phyloP scores from a whole-genome alignment of 2,113 vertebrate species.

The Turdus rufiventris region DNA sequence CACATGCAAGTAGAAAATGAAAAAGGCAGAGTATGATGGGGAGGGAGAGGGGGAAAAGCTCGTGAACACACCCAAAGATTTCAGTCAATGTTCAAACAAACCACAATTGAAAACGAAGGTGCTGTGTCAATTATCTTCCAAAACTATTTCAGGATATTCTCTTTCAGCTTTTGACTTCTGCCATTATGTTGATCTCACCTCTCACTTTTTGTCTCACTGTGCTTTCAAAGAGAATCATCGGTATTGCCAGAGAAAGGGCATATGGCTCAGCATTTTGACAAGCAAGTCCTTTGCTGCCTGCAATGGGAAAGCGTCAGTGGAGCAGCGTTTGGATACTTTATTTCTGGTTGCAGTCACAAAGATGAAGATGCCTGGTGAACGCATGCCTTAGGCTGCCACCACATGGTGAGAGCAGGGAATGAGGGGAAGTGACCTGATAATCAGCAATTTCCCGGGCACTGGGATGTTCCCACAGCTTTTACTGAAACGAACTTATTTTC shows the following conservation, averaged over 20 bases:
- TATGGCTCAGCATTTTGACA: constrained; percentile 6
- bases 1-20: not conserved
- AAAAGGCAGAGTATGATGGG: not conserved
- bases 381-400: constrained; percentile 76
- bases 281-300: not conserved
- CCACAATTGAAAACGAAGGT: not conserved
- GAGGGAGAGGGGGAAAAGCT: not conserved
- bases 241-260: not conserved
- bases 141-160: not conserved
- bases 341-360: not conserved
- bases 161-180: not conserved
- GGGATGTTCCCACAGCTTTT: not conserved
- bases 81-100: not conserved
- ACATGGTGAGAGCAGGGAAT: constrained; percentile 56
- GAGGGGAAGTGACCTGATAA: not conserved
- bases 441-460: not conserved
- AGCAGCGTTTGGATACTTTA: not conserved
- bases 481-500: not conserved
- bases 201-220: not conserved
- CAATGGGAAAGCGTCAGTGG: not conserved
- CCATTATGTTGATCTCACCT: not conserved
- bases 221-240: not conserved
- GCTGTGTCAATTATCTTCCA: not conserved
- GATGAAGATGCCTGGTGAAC: not conserved
- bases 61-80: not conserved